Base-by-base conservation (phyloP, 1,140 invertebrate genomes). In the Druon quercuslanigerum region DNA sequence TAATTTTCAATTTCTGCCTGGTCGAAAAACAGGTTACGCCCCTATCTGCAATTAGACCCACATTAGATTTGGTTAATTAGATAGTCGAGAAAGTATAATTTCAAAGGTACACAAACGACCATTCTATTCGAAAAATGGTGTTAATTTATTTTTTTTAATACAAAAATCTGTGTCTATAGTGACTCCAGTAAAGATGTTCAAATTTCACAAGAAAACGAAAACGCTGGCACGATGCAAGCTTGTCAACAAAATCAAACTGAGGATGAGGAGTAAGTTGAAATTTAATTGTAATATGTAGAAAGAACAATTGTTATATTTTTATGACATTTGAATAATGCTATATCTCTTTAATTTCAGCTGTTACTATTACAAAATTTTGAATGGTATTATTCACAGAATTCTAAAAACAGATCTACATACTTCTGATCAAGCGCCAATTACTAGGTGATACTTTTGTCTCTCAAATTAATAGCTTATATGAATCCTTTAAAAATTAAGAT, bases 341-440 rank as follows among this genome's bases (percentile, higher is more conserved):
- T 46, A 16, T 40, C 33, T 14, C 0, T 8, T 66, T 2, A 6
- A 40, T 66, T 66, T 8, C 60, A 66, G 60, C 40, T 40, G 33
- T 66, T 66, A 66, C 25, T 40, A 40, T 14, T 66, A 66, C 20
- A 66, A 66, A 66, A 40, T 66, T 40, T 14, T 40, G 40, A 40
- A 66, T 66, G 60, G 60, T 14, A 40, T 66, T 33, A 66, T 66
- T 40, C 14, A 66, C 33, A 66, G 25, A 25, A 40, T 40, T 66
- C n/a, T 66, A 6, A 25, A 40, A 40, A 66, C 14, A 8, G 25
- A 66, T 66, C 40, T 40, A 66, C 7, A 40, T n/a, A 33, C 1
- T 66, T 4, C 14, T n/a, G 25, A 66, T 40, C 13, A n/a, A n/a
- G 14, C 9, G 8, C 40, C 25, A 66, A 8, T 46, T 9, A 66